Evolutionary conservation across 2,888 invertebrate genomes (phyloP).

Genomic region (Coleophora flavipennella): DNA sequence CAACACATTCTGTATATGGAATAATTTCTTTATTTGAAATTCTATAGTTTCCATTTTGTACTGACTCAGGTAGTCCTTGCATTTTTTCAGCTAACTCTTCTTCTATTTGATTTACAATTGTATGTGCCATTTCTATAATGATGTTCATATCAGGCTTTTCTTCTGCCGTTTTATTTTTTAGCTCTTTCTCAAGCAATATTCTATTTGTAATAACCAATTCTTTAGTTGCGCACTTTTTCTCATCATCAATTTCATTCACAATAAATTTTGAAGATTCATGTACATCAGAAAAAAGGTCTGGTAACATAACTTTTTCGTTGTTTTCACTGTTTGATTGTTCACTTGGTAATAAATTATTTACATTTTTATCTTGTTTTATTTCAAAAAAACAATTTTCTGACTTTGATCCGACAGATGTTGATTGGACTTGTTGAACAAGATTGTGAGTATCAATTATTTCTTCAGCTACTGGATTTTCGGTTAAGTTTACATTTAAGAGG

Average conservation of each 20-base stretch:
- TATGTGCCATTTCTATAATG: slow-evolving; percentile 4
- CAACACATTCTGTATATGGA: slow-evolving; percentile 16
- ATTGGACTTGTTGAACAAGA: too few species aligned
- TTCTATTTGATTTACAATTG: slow-evolving; percentile 7
- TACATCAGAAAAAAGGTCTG: not conserved
- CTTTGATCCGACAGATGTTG: too few species aligned
- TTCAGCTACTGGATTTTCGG: too few species aligned
- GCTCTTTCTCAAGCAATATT: too few species aligned
- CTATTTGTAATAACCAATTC: too few species aligned
- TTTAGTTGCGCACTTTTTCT: not conserved
- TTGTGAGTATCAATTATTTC: too few species aligned
- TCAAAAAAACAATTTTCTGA: too few species aligned
- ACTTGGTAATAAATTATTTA: not conserved
- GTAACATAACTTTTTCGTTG: not conserved
- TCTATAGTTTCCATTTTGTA: slow-evolving; percentile 28
- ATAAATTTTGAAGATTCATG: not conserved
- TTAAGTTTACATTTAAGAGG: slow-evolving; percentile 8
- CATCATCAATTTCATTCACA: slow-evolving; percentile 3
- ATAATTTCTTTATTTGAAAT: slow-evolving; percentile 8
- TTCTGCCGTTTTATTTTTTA: too few species aligned
- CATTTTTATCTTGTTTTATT: not conserved
- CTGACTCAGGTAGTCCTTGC: slow-evolving; percentile 33
- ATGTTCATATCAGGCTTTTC: too few species aligned
- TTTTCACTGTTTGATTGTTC: not conserved
- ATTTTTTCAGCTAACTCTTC: slow-evolving; percentile 6